Evolutionary conservation across 2,797 vertebrate genomes (phyloP).

Genomic region (Champsocephalus gunnari): DNA sequence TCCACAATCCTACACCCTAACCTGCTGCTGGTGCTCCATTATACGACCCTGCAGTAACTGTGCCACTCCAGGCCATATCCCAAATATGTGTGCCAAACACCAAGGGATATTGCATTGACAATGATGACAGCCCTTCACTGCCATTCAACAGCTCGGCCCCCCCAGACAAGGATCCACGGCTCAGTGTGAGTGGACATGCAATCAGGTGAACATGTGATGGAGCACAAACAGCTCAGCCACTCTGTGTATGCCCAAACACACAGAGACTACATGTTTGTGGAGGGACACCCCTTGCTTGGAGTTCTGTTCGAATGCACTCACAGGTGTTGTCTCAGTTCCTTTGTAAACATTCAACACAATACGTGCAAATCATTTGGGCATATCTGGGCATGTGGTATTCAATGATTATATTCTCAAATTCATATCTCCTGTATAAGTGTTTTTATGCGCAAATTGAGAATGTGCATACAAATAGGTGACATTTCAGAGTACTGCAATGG

Average conservation of each 20-base stretch:
- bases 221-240: background rate
- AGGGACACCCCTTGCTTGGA: background rate
- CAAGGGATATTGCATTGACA: constrained; percentile 22
- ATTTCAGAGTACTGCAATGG: background rate
- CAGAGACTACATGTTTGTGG: background rate
- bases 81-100: constrained; percentile 36
- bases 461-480: background rate
- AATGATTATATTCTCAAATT: background rate
- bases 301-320: background rate
- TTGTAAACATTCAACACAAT: constrained; percentile 1
- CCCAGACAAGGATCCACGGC: constrained; percentile 19
- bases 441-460: background rate
- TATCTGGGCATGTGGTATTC: background rate
- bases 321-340: background rate
- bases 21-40: constrained; percentile 43
- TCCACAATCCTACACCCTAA: constrained; percentile 43
- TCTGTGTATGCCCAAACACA: background rate
- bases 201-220: constrained; percentile 18
- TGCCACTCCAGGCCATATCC: constrained; percentile 21
- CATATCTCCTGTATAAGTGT: background rate
- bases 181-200: background rate
- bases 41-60: constrained; percentile 32
- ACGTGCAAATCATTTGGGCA: constrained; percentile 4
- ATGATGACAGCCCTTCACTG: constrained; percentile 32
- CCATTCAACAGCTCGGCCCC: constrained; percentile 34